Evolutionary conservation across 2,113 vertebrate species (phyloP).

Genomic region (Mobula birostris): DNA sequence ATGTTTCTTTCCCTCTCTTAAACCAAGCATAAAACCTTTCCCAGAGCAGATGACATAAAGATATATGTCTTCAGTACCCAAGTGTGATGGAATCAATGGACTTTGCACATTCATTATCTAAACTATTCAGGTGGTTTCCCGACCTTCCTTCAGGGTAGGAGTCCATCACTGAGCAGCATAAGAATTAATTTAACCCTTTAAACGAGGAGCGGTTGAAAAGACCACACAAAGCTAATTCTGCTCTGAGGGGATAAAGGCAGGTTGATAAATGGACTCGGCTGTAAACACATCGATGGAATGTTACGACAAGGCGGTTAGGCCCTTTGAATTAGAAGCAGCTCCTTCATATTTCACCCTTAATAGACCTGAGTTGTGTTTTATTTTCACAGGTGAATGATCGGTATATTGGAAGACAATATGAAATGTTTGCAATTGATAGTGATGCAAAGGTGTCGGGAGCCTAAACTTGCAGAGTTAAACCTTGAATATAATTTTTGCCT

Average conservation of each 20-base stretch:
- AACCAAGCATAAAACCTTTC: slow-evolving; percentile 37
- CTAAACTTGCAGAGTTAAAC: background rate
- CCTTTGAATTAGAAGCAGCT: background rate
- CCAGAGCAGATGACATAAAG: slow-evolving; percentile 35
- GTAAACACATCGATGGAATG: background rate
- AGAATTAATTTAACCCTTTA: slow-evolving; percentile 34
- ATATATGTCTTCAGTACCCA: slow-evolving; percentile 36
- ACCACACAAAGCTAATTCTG: background rate
- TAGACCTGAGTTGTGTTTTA: slow-evolving; percentile 6
- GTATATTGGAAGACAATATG: background rate
- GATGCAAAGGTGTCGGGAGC: background rate
- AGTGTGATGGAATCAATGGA: slow-evolving; percentile 36
- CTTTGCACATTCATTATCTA: slow-evolving; percentile 42
- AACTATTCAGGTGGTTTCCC: slow-evolving; percentile 38
- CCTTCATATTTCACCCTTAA: slow-evolving; percentile 17
- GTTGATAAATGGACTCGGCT: background rate
- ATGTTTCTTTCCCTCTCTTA: slow-evolving; percentile 29
- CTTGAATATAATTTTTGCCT: background rate
- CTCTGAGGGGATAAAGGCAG: background rate
- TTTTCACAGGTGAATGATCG: slow-evolving; percentile 5
- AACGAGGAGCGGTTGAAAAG: background rate
- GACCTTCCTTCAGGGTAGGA: slow-evolving; percentile 10
- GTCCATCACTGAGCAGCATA: background rate
- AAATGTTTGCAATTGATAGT: background rate
- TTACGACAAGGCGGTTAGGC: background rate